Conservation (phyloP, 2,113 vertebrate genomes). For the Sclerurus mexicanus region DNA sequence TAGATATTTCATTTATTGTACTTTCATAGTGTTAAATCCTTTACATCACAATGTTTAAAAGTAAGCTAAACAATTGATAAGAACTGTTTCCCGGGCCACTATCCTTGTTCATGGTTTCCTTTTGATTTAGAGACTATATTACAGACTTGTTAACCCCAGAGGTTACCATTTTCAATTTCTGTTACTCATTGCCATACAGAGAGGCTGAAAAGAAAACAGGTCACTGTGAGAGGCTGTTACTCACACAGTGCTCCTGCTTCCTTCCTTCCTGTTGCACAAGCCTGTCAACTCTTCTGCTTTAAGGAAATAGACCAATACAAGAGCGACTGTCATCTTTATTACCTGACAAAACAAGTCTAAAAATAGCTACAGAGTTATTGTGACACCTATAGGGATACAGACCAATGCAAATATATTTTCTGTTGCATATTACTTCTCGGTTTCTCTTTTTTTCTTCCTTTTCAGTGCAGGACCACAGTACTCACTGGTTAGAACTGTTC, state of each 20-base stretch:
- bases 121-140: neutral
- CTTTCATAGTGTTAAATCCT: neutral
- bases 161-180: neutral
- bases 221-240: neutral
- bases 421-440: neutral
- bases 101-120: neutral
- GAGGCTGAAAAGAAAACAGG: neutral
- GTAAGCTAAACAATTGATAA: neutral
- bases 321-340: neutral
- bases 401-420: neutral
- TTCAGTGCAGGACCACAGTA: neutral
- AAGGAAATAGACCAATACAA: neutral
- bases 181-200: neutral
- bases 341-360: neutral
- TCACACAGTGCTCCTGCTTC: neutral
- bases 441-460: neutral
- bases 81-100: neutral
- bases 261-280: conserved; percentile 12
- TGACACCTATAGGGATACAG: fast-evolving
- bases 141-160: neutral
- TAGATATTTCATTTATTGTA: neutral
- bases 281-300: neutral
- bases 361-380: neutral
- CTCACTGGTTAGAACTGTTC: neutral
- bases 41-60: neutral